Evolutionary conservation across 2,797 vertebrate species (phyloP).

Genomic region (Euthynnus affinis): DNA sequence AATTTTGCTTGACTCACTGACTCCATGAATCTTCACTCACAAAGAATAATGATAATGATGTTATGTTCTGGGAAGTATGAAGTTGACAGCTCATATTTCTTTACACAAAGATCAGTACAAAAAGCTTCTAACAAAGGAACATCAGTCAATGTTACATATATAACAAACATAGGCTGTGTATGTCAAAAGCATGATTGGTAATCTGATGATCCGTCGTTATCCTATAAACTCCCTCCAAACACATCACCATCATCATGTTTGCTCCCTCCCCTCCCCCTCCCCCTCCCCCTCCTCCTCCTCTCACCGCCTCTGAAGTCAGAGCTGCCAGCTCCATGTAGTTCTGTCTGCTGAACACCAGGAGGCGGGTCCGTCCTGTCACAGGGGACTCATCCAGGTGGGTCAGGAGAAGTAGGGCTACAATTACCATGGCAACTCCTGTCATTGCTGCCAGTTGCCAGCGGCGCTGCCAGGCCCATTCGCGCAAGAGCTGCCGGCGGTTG

Average conservation of each 20-base stretch:
- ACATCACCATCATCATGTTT: not conserved
- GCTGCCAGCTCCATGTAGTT: constrained; percentile 90
- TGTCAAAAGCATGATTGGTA: not conserved
- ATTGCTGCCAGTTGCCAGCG: constrained; percentile 89
- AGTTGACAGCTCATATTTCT: too few relatives aligned
- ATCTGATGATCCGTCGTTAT: not conserved
- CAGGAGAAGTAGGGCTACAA: constrained; percentile 88
- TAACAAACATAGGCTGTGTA: not conserved
- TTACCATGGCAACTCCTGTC: constrained; percentile 79
- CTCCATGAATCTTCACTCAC: not conserved
- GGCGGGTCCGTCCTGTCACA: constrained; percentile 91
- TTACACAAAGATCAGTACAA: too few relatives aligned
- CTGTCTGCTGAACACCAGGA: constrained; percentile 91
- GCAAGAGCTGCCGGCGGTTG: constrained; percentile 89
- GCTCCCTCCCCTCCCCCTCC: too few relatives aligned
- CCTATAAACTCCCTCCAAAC: too few relatives aligned
- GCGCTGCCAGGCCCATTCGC: constrained; percentile 84
- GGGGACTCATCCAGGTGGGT: constrained; percentile 95
- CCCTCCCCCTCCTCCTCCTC: constrained; percentile 44
- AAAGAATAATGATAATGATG: too few relatives aligned
- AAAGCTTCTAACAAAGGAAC: too few relatives aligned
- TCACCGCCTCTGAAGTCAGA: constrained; percentile 89
- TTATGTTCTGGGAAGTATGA: too few relatives aligned
- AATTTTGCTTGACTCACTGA: not conserved
- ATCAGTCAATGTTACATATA: too few relatives aligned